Base-by-base conservation (phyloP, 2,888 invertebrate genomes). In the Clistopyga incitator region DNA sequence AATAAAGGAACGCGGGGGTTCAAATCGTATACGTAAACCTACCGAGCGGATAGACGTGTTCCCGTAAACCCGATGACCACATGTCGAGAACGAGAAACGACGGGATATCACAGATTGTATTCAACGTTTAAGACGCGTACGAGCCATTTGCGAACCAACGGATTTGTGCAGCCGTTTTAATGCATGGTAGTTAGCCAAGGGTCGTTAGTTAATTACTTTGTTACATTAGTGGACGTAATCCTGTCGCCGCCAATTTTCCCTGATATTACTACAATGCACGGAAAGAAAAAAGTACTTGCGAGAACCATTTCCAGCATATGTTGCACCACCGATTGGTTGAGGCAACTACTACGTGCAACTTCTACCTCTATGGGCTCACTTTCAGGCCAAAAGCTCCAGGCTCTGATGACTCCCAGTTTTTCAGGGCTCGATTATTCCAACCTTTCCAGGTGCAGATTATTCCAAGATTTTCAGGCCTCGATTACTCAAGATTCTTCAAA, bases 1-100 rank as follows among this genome's bases (percentile, higher is more conserved):
- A 81, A 81, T 76, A 70, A 76, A 76, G 67, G 72, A 70, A 42
- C 18, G 61, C 23, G 34, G 15, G 34, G 61, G n/a, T 61, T 34
- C 70, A 13, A 38, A 23, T 38, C 61, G 50, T 25, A 78, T 50
- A 56, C 67, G 8, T n/a, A 25, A 45, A 47, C 72, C 11, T 61
- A 71, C 20, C 11, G 54, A 42, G 8, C 20, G 20, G 29, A 56
- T 38, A 56, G 45, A 54, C 52, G 50, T 61, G 65, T 18, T 25
- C 64, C 13, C 29, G 79, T 67, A 56, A 50, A 50, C 52, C 34
- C 52, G 38, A 38, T 34, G 38, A 29, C 23, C 10, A 25, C 56
- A 15, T 15, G 34, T 42, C 59, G 56, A 59, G 56, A 72, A 29
- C 45, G 45, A 54, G 56, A 56, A 38, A 45, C 59, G 20, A 25